Conservation (phyloP, 2,888 invertebrate genomes). For the Macrophya annulata region DNA sequence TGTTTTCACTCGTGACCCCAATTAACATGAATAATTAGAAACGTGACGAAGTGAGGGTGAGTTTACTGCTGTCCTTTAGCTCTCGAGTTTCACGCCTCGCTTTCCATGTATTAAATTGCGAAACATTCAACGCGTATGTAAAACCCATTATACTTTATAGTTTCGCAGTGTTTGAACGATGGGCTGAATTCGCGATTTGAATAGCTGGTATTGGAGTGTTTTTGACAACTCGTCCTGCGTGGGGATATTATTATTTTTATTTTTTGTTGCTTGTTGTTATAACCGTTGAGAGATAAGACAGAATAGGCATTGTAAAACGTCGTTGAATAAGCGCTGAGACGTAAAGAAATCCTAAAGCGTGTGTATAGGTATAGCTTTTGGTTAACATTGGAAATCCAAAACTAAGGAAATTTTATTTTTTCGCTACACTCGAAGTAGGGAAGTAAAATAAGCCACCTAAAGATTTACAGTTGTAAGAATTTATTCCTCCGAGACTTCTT, state of each 20-base stretch:
- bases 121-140: slow-evolving; percentile 3
- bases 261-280: not conserved
- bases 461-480: not conserved
- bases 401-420: not conserved
- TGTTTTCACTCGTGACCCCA: slow-evolving; percentile 25
- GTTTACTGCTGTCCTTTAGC: not conserved
- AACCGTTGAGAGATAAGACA: not conserved
- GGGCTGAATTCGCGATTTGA: not conserved
- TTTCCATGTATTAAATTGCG: not conserved
- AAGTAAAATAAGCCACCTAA: not conserved
- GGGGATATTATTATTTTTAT: not conserved
- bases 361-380: not conserved
- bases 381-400: not conserved
- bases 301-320: not conserved
- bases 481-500: not conserved
- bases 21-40: slow-evolving; percentile 47
- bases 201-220: not conserved
- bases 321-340: not conserved
- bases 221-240: not conserved
- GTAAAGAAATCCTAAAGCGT: not conserved
- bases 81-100: slow-evolving; percentile 4
- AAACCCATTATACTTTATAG: not conserved
- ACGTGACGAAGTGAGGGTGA: slow-evolving; percentile 26
- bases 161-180: not conserved
- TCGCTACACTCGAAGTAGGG: not conserved